Base-by-base conservation (phyloP, 2,113 vertebrate species). In the Lophius piscatorius region DNA sequence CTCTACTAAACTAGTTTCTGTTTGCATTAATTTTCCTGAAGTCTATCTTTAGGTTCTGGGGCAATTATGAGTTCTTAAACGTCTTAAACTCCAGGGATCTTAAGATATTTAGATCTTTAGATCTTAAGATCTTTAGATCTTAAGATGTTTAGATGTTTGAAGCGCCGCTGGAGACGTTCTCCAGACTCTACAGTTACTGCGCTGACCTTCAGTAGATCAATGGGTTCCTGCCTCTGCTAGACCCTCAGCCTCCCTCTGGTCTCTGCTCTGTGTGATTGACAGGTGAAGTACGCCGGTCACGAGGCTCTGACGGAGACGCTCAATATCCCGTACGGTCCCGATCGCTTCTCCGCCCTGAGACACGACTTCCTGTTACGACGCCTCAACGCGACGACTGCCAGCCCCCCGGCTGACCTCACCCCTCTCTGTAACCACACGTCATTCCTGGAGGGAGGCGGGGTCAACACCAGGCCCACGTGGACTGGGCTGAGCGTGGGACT, bases 211-310 rank as follows among this genome's bases (percentile, higher is more conserved):
- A 28, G 26, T 28, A 8, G 26, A 4, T 5, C 26, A 28, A 4
- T 8, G 4, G 26, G 8, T 28, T 9, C 26, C 9, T 28, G 5
- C 9, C 26, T 28, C 9, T 10, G 29, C 29, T 31, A 10, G 29
- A 31, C 29, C 3, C 8, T 31, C 5, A 9, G 29, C 13, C 14
- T 10, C 3, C 33, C 33, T 35, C 33, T 35, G 33, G 11, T 33
- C 4, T 18, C 2, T 60, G 18, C 3, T 40, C 9, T 65, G 9
- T 76, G 17, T 74, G 22, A 35, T 45, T 47, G 33, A 52, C 82
- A 91, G 90, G 90, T 91, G 42, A 80, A 59, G 0, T 78, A 72
- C 9, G 85, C 89, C 0, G 84, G 72, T 24, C 81, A 87, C 22
- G 39, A 89, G 47, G 63, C 76, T 21, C 13, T 87, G 42, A 89